These are phyloP conservation scores for Hemithea aestivaria DNA, from an alignment of 2,888 invertebrate genomes.

Conservation along the genomic window DNA sequence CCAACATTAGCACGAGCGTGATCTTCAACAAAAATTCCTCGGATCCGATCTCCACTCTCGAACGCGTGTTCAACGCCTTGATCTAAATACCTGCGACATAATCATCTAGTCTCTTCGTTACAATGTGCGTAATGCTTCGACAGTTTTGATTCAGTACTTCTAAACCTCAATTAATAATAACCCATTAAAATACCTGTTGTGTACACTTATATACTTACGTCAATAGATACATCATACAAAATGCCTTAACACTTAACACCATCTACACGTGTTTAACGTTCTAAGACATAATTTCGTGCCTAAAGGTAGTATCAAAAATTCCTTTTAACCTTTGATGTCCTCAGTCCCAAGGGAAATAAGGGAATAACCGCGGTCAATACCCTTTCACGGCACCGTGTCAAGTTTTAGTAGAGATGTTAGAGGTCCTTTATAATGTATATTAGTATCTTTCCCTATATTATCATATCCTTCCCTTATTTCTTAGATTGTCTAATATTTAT, in stretches of 20 bases:
- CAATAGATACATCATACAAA: too few species aligned
- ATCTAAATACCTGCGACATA: constrained; percentile 78
- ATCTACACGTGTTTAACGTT: neutral
- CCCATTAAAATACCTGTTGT: neutral
- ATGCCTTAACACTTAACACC: too few species aligned
- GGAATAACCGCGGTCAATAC: constrained; percentile 55
- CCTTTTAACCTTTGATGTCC: constrained; percentile 20
- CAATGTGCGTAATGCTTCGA: constrained; percentile 50
- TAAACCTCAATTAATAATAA: constrained; percentile 6
- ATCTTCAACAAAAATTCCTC: constrained; percentile 71
- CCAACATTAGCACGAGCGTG: constrained; percentile 53
- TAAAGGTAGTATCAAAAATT: constrained; percentile 2
- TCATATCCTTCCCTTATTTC: too few species aligned
- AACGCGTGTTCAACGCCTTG: constrained; percentile 76
- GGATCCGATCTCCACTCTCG: constrained; percentile 70
- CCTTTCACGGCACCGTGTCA: constrained; percentile 39
- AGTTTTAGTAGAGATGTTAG: constrained; percentile 35
- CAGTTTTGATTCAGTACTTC: constrained; percentile 33
- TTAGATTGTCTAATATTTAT: too few species aligned
- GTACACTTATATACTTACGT: too few species aligned
- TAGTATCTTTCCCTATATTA: too few species aligned
- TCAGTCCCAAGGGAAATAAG: constrained; percentile 51
- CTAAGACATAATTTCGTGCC: neutral
- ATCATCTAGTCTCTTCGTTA: constrained; percentile 66
- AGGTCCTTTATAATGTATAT: constrained; percentile 17